Evolutionary conservation across 2,797 vertebrate genomes (phyloP), one percentile per base, ranked within the genome.

Genomic region (Gallirallus australis): DNA sequence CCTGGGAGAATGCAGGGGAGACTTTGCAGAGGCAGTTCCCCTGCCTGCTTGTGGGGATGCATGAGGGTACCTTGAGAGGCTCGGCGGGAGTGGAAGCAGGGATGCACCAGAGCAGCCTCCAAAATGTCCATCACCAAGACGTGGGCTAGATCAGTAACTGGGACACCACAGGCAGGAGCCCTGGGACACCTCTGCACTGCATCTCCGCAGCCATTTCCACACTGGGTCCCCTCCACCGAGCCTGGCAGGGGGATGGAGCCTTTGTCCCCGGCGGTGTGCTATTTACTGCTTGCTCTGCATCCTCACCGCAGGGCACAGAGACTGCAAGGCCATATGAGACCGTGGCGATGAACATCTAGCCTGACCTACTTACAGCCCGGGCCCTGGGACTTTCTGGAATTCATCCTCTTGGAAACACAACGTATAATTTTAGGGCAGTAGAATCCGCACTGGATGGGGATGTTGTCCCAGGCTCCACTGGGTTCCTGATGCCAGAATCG

Each of bases 351-450:
- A 92, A 31, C 94, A 81, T 92, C 94, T 39, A 73, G 68, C 68
- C 96, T 95, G 95, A 95, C 93, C 96, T 96, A 94, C 92, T 95
- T 95, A 94, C 80, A 95, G 84, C 69, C 61, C 3, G 7, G 89
- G 92, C 93, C 86, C 86, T 77, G 94, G 96, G 92, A 94, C 95
- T 59, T 90, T 52, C 37, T 79, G 93, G 72, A 71, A 82, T 90
- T 39, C 93, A 86, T 96, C 93, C 95, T 95, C 64, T 89, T 45
- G 13, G 56, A 95, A 86, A 15, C 56, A 63, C 86, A 28, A 39
- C 1, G 5, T 53, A 7, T 17, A 12, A 71, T 93, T 89, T 94
- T 57, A 85, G 84, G 92, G 89, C 90, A 54, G 73, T 40, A 79
- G 86, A 19, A 89, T 53, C 90, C 1, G 0, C 1, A 2, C 56